These are phyloP conservation scores for Phalangium opilio DNA, from an alignment of 2,888 invertebrate species.

Conservation along the genomic window DNA sequence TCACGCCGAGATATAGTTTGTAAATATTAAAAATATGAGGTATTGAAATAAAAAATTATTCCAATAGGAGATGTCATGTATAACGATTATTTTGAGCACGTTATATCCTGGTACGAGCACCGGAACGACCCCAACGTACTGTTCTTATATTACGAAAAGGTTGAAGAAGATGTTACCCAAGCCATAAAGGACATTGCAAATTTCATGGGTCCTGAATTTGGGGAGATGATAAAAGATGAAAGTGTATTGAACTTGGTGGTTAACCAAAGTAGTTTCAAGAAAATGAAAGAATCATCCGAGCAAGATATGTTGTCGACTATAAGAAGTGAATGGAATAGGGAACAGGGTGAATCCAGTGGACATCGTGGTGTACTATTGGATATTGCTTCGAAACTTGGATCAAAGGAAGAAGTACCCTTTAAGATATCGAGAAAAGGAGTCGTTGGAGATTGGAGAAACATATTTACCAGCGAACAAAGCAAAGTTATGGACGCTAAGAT, in stretches of 20 bases:
- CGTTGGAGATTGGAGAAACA: conserved; percentile 33
- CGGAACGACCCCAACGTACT: conserved; percentile 26
- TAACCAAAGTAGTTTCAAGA: conserved; percentile 9
- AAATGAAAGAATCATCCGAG: conserved; percentile 10
- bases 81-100: conserved; percentile 18
- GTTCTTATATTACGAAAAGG: conserved; percentile 31
- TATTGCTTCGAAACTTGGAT: no score
- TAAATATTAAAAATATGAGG: no score
- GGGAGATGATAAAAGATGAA: background rate
- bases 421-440: conserved; percentile 21
- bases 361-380: no score
- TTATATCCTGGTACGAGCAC: conserved; percentile 13
- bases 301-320: no score
- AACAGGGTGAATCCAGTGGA: no score
- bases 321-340: no score
- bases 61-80: conserved; percentile 26
- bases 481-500: background rate
- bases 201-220: conserved; percentile 16
- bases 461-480: conserved; percentile 26
- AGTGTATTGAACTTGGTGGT: conserved; percentile 3
- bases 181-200: conserved; percentile 18
- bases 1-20: no score
- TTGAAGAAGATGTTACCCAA: conserved; percentile 24
- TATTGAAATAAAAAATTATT: no score
- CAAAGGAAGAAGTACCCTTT: no score